phyloP scores from a whole-genome alignment of 2,797 vertebrate species.

The Pseudocheirus occidentalis region DNA sequence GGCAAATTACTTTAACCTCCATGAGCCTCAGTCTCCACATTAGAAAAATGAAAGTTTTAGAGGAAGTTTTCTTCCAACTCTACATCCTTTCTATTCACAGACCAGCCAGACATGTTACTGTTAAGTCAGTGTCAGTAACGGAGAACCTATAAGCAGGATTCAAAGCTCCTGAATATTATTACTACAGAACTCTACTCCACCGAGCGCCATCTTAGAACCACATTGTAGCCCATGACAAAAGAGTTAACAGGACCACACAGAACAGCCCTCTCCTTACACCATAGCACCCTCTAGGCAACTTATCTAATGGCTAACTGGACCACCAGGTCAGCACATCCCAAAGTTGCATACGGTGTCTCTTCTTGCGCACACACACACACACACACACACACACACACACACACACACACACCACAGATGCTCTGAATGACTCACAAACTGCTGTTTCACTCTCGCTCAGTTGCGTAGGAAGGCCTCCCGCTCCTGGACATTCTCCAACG shows the following conservation, averaged over 20 bases:
- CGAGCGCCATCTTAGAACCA: neutral
- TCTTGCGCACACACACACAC: neutral
- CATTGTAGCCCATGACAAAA: neutral
- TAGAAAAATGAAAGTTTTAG: neutral
- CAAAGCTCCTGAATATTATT: neutral
- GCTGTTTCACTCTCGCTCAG: neutral
- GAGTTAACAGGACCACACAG: neutral
- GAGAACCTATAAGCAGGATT: neutral
- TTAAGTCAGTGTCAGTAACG: neutral
- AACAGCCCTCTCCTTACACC: neutral
- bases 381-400: too few species aligned
- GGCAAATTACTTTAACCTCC: neutral
- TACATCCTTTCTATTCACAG: neutral
- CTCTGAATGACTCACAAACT: neutral
- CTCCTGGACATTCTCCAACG: neutral
- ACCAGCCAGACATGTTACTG: neutral
- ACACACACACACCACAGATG: neutral
- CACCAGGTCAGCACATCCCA: neutral
- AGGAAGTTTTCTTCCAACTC: neutral
- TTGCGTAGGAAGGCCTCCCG: neutral
- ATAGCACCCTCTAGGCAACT: neutral
- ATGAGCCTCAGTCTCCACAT: neutral
- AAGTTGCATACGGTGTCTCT: neutral
- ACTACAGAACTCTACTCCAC: neutral
- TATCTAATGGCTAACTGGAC: neutral